phyloP scores from a whole-genome alignment of 2,888 invertebrate genomes.

The Agapostemon virescens region DNA sequence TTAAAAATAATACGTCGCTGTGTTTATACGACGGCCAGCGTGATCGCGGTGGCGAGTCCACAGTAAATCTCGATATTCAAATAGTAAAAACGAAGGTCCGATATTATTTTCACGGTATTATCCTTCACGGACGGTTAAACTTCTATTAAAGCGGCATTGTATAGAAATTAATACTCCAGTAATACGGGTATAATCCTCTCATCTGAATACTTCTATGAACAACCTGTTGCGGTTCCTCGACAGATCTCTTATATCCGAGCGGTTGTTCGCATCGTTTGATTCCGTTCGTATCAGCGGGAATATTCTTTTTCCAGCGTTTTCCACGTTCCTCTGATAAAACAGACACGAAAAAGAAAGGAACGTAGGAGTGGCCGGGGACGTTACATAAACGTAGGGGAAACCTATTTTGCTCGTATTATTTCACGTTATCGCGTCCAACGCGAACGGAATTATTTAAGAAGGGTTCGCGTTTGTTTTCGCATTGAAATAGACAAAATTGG shows the following conservation, averaged over 20 bases:
- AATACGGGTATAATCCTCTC: conserved; percentile 14
- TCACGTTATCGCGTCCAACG: not conserved
- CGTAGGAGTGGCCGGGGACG: not conserved
- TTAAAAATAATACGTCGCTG: not conserved
- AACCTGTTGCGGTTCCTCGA: conserved; percentile 49
- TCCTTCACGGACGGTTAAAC: not conserved
- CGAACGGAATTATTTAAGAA: not conserved
- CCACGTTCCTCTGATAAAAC: not conserved
- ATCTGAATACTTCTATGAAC: conserved; percentile 26
- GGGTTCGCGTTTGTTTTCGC: not conserved
- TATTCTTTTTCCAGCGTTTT: conserved; percentile 10
- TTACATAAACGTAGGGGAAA: not conserved
- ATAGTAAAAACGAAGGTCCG: not conserved
- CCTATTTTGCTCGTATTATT: not conserved
- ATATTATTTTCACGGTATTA: not conserved
- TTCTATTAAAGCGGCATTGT: not conserved
- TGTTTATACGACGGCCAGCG: not conserved
- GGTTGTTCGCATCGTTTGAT: conserved; percentile 28
- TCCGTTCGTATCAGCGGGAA: conserved; percentile 15
- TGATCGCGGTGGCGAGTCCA: not conserved
- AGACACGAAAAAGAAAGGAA: not conserved
- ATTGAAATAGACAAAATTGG: not conserved
- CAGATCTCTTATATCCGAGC: conserved; percentile 27
- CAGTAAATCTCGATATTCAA: not conserved
- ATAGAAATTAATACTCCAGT: conserved; percentile 24